A percentile compares a stretch with the other conserved stretches of the same genome.
Evolutionary conservation across 1,140 invertebrate species (phyloP).

Genomic region (Drosophila bipectinata): DNA sequence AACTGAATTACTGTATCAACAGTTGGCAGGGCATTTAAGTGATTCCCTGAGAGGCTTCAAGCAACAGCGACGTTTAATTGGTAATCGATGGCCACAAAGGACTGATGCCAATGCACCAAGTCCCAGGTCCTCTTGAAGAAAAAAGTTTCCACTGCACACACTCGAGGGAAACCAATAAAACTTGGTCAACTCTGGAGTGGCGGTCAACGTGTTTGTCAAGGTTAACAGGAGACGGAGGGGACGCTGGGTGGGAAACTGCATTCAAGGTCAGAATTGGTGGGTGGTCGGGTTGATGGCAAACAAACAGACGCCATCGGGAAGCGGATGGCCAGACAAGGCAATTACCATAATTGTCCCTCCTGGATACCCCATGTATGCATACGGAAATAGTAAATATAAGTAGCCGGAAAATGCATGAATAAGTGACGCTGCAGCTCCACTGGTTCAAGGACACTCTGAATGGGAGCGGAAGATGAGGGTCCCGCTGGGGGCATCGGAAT

Average conservation of each 20-base stretch:
- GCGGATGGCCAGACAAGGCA: slow-evolving; percentile 22
- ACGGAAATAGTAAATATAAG: slow-evolving; percentile 7
- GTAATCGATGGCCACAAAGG: slow-evolving; percentile 21
- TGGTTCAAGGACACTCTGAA: slow-evolving; percentile 23
- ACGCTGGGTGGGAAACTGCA: slow-evolving; percentile 11
- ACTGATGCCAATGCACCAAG: background rate
- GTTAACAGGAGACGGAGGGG: slow-evolving; percentile 5
- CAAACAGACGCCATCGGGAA: slow-evolving; percentile 11
- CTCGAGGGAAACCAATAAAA: slow-evolving; percentile 62
- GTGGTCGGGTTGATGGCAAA: slow-evolving; percentile 16
- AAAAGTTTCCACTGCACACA: slow-evolving; percentile 37
- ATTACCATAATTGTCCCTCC: slow-evolving; percentile 46
- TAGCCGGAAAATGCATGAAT: slow-evolving; percentile 22
- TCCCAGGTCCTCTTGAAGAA: background rate
- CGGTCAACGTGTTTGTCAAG: slow-evolving; percentile 41
- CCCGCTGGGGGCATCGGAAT: slow-evolving; percentile 7
- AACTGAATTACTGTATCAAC: slow-evolving; percentile 21
- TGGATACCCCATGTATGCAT: background rate
- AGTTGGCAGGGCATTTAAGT: slow-evolving; percentile 15
- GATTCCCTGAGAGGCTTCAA: background rate
- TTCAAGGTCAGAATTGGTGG: slow-evolving; percentile 22
- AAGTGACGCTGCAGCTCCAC: slow-evolving; percentile 13
- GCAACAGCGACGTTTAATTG: slow-evolving; percentile 34
- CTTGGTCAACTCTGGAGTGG: slow-evolving; percentile 61
- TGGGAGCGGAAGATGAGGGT: slow-evolving; percentile 8